A percentile compares a stretch with the other conserved stretches of the same genome.
These are phyloP conservation scores for Gymnoscelis rufifasciata DNA, from an alignment of 2,888 invertebrate genomes.

Conservation along the genomic window DNA sequence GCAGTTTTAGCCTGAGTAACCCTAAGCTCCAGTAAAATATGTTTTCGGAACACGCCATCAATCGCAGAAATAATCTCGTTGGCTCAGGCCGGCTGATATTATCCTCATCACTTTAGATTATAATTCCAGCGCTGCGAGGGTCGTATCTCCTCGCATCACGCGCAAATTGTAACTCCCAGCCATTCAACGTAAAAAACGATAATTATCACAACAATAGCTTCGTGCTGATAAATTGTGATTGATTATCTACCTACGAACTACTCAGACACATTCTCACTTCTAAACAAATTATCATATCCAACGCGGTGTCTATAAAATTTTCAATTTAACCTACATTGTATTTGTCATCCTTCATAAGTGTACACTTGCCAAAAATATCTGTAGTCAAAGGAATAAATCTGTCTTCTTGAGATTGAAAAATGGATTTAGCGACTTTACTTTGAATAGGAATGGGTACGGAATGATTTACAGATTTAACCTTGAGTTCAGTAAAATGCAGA, in stretches of 20 bases:
- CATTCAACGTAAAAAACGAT: conserved; percentile 1
- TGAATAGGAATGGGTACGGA: conserved; percentile 18
- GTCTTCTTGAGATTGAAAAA: conserved; percentile 27
- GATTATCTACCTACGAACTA: conserved; percentile 6
- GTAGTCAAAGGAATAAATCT: conserved; percentile 28
- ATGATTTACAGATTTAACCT: conserved; percentile 27
- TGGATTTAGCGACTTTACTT: conserved; percentile 28
- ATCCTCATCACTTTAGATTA: conserved; percentile 1
- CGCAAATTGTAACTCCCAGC: not conserved
- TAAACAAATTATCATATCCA: conserved; percentile 5
- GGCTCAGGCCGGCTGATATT: not conserved
- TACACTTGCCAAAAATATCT: conserved; percentile 16
- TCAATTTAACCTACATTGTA: conserved; percentile 2
- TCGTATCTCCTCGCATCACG: conserved; percentile 1
- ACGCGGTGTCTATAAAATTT: conserved; percentile 15
- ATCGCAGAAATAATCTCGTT: not conserved
- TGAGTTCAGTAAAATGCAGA: conserved; percentile 15
- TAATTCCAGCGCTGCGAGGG: conserved; percentile 1
- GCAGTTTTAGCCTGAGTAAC: not conserved
- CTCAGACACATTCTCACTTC: not conserved
- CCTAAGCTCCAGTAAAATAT: not conserved
- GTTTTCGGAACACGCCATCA: not conserved
- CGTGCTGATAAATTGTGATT: conserved; percentile 15
- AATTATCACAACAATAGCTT: conserved; percentile 16
- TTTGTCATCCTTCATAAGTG: conserved; percentile 13